Base-by-base conservation (phyloP, 2,888 invertebrate genomes). In the Smittia sp. region DNA sequence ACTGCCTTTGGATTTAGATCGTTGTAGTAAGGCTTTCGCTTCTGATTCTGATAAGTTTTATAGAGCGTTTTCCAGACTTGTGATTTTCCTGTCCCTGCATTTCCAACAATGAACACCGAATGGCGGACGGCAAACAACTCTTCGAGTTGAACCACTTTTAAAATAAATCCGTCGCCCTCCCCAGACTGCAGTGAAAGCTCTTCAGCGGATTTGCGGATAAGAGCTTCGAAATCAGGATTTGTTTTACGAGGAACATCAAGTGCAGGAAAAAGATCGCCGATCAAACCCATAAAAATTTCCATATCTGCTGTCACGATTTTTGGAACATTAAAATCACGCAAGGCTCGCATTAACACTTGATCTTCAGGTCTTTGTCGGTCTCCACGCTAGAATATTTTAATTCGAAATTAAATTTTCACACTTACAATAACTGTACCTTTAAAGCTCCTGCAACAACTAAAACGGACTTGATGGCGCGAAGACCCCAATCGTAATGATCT, bases 1-100 rank as follows among this genome's bases (percentile, higher is more conserved):
- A 97, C 96, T 11, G 96, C 96, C 81, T 97, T 96, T 0, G 97
- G 96, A 80, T 96, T 95, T n/a, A 97, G 84, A 80, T 97, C 97
- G 78, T 92, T 91, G 77, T 89, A 94, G 76, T 88, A 84, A 0
- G 96, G 96, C 79, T 93, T 94, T 74, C 86, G 81, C 80, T 92
- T 93, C 77, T 91, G 85, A 84, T 94, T 93, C 69, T 85, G 81
- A 80, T 96, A 94, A 0, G 96, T 95, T 78, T 86, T 89, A 78
- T 90, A 87, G 1, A 97, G 84, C 0, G 95, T 94, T 80, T 93
- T 94, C 96, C 96, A 97, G 0, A 97, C 92, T 85, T 92, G 90
- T 0, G 92, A 89, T 81, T 96, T 97, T 13, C 97, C 97, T 1
- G 95, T 94, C 1, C 97, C 97, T 39, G 95, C 90, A 79, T 89